Evolutionary conservation across 2,113 vertebrate species (phyloP).

Genomic region (Gymnogyps californianus): DNA sequence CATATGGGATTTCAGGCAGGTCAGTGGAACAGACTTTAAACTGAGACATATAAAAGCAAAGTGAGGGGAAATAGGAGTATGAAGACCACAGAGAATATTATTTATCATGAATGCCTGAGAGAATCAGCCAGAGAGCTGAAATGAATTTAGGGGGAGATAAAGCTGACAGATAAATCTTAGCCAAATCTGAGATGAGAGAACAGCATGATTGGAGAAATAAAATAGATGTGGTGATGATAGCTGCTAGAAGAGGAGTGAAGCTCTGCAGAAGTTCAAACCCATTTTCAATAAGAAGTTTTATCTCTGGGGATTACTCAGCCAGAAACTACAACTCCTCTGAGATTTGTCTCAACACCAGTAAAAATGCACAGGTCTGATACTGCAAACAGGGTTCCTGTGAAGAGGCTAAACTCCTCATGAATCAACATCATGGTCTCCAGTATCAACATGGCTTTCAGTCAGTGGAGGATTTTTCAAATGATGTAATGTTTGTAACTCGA

Average conservation of each 20-base stretch:
- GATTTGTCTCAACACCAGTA: background rate
- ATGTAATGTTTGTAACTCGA: background rate
- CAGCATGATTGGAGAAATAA: background rate
- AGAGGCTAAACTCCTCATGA: conserved; percentile 8
- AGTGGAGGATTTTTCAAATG: background rate
- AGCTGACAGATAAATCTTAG: conserved; percentile 32
- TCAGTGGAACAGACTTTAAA: background rate
- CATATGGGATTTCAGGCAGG: background rate
- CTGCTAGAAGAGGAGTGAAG: background rate
- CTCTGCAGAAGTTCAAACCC: background rate
- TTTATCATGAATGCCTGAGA: background rate
- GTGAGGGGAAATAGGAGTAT: background rate
- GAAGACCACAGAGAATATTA: background rate
- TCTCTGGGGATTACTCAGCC: background rate
- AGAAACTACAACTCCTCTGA: background rate
- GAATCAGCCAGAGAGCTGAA: background rate
- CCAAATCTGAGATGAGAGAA: conserved; percentile 16
- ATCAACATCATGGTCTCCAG: background rate
- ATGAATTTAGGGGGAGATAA: conserved; percentile 12
- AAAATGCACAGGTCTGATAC: background rate
- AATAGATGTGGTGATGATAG: conserved; percentile 47
- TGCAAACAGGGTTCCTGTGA: background rate
- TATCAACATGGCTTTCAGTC: background rate
- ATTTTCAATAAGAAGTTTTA: background rate
- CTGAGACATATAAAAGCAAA: background rate